Percentiles rank a stretch among this genome's conserved stretches.
Evolutionary conservation across 35 echinoderm and acorn worm genomes (phyloP).

Genomic region (Apostichopus parvimensis): DNA sequence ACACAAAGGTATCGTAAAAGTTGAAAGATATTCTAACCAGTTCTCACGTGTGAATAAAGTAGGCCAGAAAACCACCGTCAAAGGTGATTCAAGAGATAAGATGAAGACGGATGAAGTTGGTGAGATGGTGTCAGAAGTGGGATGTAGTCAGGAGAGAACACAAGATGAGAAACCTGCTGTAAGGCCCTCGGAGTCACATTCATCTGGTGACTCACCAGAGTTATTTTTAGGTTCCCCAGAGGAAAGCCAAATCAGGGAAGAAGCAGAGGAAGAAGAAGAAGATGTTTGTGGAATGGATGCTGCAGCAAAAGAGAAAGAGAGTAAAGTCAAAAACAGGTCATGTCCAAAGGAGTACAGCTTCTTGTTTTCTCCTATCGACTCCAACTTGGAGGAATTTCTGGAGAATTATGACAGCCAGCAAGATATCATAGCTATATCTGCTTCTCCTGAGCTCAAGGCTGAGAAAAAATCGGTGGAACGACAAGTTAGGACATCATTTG

Average conservation of each 20-base stretch:
- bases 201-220: not conserved
- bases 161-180: not conserved
- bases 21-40: no score
- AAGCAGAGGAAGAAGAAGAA: not conserved
- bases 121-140: not conserved
- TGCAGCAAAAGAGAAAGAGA: not conserved
- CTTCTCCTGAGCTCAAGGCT: constrained; percentile 63
- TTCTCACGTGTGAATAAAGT: no score
- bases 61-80: no score
- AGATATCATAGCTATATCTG: constrained; percentile 64
- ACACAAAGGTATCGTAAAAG: no score
- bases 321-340: not conserved
- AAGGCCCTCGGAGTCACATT: not conserved
- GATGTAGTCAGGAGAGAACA: not conserved
- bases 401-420: constrained; percentile 68
- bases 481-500: not conserved
- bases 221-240: constrained; percentile 40
- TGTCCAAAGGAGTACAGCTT: constrained; percentile 14
- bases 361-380: constrained; percentile 66
- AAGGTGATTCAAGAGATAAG: not conserved
- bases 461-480: not conserved
- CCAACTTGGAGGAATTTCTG: constrained; percentile 68
- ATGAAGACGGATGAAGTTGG: not conserved
- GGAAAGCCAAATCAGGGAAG: not conserved
- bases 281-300: not conserved